phyloP scores from a whole-genome alignment of 2,888 invertebrate species.

The Rhagophthalmus giganteus region DNA sequence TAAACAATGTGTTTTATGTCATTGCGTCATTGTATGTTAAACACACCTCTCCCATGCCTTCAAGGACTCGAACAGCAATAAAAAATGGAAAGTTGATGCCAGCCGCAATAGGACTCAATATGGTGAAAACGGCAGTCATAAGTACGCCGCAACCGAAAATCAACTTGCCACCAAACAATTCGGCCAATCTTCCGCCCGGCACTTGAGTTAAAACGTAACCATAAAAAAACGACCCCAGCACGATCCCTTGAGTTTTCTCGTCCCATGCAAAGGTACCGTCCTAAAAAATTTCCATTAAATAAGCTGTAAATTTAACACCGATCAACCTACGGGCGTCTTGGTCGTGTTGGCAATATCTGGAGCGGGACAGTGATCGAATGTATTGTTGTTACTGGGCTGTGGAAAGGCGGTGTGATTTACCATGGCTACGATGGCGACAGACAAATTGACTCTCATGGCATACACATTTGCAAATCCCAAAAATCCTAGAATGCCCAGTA shows the following conservation, averaged over 20 bases:
- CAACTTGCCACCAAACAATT: slow-evolving; percentile 83
- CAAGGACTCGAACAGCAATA: slow-evolving; percentile 73
- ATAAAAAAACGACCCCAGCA: slow-evolving; percentile 81
- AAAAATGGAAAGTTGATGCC: slow-evolving; percentile 67
- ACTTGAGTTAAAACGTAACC: slow-evolving; percentile 82
- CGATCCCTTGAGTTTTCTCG: slow-evolving; percentile 76
- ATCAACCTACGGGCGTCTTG: slow-evolving; percentile 40
- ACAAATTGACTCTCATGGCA: slow-evolving; percentile 87
- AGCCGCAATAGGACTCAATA: slow-evolving; percentile 83
- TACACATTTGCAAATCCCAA: slow-evolving; percentile 87
- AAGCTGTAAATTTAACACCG: slow-evolving; percentile 10
- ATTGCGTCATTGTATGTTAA: too few relatives aligned
- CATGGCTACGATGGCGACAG: slow-evolving; percentile 95
- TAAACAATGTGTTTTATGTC: too few relatives aligned
- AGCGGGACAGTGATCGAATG: slow-evolving; percentile 65
- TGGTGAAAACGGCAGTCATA: slow-evolving; percentile 78
- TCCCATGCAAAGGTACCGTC: slow-evolving; percentile 79
- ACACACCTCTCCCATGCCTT: slow-evolving; percentile 78
- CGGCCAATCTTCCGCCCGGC: slow-evolving; percentile 82
- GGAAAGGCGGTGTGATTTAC: slow-evolving; percentile 73
- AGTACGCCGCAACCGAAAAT: slow-evolving; percentile 82
- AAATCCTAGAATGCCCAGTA: slow-evolving; percentile 82
- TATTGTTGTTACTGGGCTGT: slow-evolving; percentile 57
- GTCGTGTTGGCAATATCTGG: slow-evolving; percentile 54
- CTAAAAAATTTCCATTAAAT: slow-evolving; percentile 54